Evolutionary conservation across 2,113 vertebrate species (phyloP).

Genomic region (Proteles cristata): DNA sequence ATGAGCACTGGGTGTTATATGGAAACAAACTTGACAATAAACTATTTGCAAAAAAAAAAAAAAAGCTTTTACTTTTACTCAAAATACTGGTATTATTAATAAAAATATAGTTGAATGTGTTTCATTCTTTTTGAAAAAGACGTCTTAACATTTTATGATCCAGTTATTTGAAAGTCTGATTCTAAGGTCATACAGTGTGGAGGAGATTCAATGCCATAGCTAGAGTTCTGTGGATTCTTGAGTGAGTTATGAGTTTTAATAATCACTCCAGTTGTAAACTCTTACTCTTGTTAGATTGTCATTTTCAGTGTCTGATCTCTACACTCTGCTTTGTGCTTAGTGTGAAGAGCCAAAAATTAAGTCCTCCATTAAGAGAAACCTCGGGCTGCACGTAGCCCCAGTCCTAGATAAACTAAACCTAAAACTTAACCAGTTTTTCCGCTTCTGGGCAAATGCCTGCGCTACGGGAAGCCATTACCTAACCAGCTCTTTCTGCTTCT

Average conservation of each 20-base stretch:
- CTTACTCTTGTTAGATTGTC: not conserved
- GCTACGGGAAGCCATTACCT: too few species aligned
- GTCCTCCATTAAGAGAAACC: too few species aligned
- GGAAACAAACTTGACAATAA: too few species aligned
- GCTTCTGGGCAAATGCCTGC: too few species aligned
- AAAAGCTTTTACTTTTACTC: not conserved
- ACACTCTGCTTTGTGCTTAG: not conserved
- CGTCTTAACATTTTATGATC: not conserved
- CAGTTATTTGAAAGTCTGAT: not conserved
- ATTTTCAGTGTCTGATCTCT: not conserved
- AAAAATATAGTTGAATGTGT: not conserved
- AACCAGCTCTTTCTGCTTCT: too few species aligned
- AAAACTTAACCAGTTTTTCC: too few species aligned
- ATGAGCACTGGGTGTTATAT: too few species aligned
- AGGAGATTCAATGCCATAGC: not conserved
- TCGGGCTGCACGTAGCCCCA: too few species aligned
- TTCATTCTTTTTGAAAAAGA: not conserved
- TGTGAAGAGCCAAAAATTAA: too few species aligned
- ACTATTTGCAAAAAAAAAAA: too few species aligned
- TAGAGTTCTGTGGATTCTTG: constrained; percentile 5
- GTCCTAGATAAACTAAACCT: too few species aligned
- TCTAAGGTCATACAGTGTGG: not conserved
- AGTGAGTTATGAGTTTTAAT: not conserved
- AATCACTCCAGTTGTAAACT: not conserved
- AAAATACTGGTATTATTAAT: not conserved